Percentiles rank a stretch among this genome's conserved stretches.
phyloP scores from a whole-genome alignment of 2,797 vertebrate genomes.

The Heliangelus exortis region DNA sequence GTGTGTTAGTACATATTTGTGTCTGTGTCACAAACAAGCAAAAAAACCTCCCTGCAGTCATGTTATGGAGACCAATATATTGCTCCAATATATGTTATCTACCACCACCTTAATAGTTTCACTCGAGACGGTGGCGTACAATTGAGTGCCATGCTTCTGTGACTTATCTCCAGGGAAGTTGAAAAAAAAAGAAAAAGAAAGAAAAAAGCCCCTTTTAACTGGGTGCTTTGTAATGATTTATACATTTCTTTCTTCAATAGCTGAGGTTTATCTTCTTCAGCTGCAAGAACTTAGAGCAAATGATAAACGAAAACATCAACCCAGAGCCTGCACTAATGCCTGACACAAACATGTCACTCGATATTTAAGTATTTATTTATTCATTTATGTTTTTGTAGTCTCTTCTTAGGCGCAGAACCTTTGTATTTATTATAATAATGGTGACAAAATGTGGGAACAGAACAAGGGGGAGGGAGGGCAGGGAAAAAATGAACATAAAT shows the following conservation, averaged over 20 bases:
- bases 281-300: conserved; percentile 67
- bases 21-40: background rate
- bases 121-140: background rate
- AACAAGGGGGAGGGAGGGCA: background rate
- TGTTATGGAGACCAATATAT: background rate
- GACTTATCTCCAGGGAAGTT: background rate
- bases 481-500: background rate
- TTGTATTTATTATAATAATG: conserved; percentile 62
- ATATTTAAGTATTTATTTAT: conserved; percentile 80
- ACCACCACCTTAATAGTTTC: background rate
- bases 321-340: conserved; percentile 59
- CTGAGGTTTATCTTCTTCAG: conserved; percentile 38
- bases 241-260: conserved; percentile 29
- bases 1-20: background rate
- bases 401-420: conserved; percentile 43
- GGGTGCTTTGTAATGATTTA: conserved; percentile 50
- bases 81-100: background rate
- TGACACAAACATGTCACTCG: conserved; percentile 77
- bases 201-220: background rate
- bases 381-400: conserved; percentile 73
- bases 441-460: conserved; percentile 52
- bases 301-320: conserved; percentile 72
- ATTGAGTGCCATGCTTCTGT: fast-evolving
- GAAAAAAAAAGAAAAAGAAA: background rate
- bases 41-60: background rate